phyloP scores from a whole-genome alignment of 1,140 invertebrate species.

The Pentalonia nigronervosa region DNA sequence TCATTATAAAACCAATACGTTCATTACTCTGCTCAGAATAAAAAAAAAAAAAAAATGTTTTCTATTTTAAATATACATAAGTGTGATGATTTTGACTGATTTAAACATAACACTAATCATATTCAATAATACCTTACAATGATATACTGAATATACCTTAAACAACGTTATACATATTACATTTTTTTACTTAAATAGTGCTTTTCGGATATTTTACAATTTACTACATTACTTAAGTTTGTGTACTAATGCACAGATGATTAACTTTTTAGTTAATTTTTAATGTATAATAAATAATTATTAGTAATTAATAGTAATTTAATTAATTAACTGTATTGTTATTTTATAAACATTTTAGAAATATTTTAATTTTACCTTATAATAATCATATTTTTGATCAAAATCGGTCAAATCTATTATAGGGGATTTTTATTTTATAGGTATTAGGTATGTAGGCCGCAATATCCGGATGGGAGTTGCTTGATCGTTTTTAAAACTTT shows the following conservation, averaged over 20 bases:
- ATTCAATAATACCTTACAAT: background rate
- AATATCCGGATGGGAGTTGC: slow-evolving; percentile 42
- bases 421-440: slow-evolving; percentile 1
- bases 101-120: background rate
- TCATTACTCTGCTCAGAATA: background rate
- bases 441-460: slow-evolving; percentile 39
- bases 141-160: background rate
- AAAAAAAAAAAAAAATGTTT: background rate
- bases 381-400: background rate
- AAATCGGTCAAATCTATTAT: slow-evolving; percentile 34
- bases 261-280: background rate
- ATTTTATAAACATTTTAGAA: background rate
- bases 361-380: background rate
- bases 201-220: background rate
- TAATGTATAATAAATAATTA: background rate
- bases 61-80: background rate
- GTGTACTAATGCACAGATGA: background rate
- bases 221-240: background rate
- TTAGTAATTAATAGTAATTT: background rate
- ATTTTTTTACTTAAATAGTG: background rate
- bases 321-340: background rate
- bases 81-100: background rate
- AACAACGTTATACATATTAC: background rate
- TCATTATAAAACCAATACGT: no score
- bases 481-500: slow-evolving; percentile 27